Evolutionary conservation across 2,113 vertebrate genomes (phyloP).

Genomic region (Hyaena hyaena): DNA sequence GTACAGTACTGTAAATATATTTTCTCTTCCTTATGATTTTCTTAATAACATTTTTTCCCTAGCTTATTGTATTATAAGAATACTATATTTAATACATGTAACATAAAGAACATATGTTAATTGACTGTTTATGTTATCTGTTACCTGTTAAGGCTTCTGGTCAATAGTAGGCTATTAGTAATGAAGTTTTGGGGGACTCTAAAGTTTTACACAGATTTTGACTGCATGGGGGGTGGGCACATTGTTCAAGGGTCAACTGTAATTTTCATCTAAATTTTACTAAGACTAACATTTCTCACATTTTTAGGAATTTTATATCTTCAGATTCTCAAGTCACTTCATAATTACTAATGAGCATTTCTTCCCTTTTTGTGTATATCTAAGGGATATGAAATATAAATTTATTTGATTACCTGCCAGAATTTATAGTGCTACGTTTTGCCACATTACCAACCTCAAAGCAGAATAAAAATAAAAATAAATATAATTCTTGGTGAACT

Average conservation of each 20-base stretch:
- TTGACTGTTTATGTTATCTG: neutral
- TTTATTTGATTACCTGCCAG: neutral
- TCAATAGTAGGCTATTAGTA: neutral
- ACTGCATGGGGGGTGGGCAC: neutral
- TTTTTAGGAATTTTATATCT: neutral
- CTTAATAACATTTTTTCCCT: neutral
- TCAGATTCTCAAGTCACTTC: neutral
- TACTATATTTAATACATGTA: neutral
- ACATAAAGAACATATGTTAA: neutral
- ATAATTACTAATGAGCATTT: neutral
- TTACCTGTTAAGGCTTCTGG: neutral
- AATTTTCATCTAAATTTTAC: constrained; percentile 25
- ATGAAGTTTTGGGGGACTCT: neutral
- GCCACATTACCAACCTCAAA: constrained; percentile 17
- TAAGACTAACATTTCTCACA: neutral
- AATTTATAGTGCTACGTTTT: neutral
- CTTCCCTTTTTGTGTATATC: neutral
- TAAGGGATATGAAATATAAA: neutral
- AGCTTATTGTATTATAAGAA: neutral
- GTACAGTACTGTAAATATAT: neutral
- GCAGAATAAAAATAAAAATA: constrained; percentile 29
- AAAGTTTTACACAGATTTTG: neutral
- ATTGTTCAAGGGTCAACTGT: neutral
- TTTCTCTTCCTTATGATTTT: neutral
- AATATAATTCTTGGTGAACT: constrained; percentile 24